Conservation (phyloP, 2,797 vertebrate species). For the Enteromius viviparus region DNA sequence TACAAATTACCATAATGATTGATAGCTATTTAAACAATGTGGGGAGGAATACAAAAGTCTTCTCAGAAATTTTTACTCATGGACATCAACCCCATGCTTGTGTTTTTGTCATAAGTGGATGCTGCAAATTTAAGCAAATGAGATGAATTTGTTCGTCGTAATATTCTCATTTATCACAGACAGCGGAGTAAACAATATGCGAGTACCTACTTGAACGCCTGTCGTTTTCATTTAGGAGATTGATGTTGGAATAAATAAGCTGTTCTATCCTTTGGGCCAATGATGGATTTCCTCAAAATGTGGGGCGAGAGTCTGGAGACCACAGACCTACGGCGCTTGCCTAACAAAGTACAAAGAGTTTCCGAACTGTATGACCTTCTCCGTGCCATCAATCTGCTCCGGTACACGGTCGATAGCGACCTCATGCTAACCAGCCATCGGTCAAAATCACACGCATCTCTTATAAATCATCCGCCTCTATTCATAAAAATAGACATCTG, state of each 20-base stretch:
- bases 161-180: conserved; percentile 34
- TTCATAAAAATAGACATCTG: conserved; percentile 63
- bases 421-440: conserved; percentile 32
- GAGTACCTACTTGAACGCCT: conserved; percentile 26
- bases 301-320: conserved; percentile 37
- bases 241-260: conserved; percentile 41
- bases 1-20: conserved; percentile 75
- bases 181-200: conserved; percentile 26
- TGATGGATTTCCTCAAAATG: conserved; percentile 42
- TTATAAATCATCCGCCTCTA: conserved; percentile 53
- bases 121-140: conserved; percentile 22
- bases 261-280: conserved; percentile 46
- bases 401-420: conserved; percentile 23
- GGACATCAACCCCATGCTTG: conserved; percentile 62
- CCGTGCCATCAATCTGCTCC: conserved; percentile 26
- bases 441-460: conserved; percentile 48
- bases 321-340: conserved; percentile 16
- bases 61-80: conserved; percentile 61
- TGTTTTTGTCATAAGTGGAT: conserved; percentile 51
- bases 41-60: conserved; percentile 66
- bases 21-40: conserved; percentile 72
- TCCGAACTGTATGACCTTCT: conserved; percentile 42
- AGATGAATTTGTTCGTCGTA: conserved; percentile 19
- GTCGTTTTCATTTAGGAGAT: conserved; percentile 18
- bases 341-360: conserved; percentile 27